Conservation (phyloP, 2,113 vertebrate genomes). For the Okapia johnstoni region DNA sequence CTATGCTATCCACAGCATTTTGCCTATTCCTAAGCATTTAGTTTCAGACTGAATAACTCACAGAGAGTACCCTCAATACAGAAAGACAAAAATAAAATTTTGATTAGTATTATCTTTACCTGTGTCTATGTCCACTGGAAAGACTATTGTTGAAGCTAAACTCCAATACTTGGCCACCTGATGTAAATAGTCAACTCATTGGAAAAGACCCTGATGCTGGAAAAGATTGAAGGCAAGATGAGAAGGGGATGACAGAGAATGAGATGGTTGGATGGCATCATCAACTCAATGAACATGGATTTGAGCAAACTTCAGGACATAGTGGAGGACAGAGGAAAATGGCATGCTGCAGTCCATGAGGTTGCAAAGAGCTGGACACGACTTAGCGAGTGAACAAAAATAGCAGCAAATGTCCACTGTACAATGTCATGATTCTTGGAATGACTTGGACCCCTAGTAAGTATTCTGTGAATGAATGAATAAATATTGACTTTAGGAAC, state of each 20-base stretch:
- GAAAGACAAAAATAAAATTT: neutral
- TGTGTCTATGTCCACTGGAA: neutral
- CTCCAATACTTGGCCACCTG: neutral
- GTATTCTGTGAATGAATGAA: neutral
- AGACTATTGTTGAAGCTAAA: neutral
- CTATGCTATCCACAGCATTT: neutral
- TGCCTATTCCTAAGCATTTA: neutral
- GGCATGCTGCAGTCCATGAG: neutral
- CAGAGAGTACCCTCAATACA: neutral
- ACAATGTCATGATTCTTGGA: neutral
- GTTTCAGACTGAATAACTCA: neutral
- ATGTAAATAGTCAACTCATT: neutral
- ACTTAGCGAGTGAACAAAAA: neutral
- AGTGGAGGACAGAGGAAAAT: neutral
- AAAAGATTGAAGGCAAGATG: neutral
- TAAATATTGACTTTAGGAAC: neutral
- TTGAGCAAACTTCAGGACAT: neutral
- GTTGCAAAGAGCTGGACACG: neutral
- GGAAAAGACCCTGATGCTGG: neutral
- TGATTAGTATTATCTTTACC: rapidly evolving
- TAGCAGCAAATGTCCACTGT: neutral
- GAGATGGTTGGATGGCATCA: neutral
- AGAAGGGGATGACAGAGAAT: neutral
- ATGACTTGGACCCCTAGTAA: neutral
- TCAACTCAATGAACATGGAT: neutral